Evolutionary conservation across 1,140 invertebrate species (phyloP).

Genomic region (Calephelis virginiensis): DNA sequence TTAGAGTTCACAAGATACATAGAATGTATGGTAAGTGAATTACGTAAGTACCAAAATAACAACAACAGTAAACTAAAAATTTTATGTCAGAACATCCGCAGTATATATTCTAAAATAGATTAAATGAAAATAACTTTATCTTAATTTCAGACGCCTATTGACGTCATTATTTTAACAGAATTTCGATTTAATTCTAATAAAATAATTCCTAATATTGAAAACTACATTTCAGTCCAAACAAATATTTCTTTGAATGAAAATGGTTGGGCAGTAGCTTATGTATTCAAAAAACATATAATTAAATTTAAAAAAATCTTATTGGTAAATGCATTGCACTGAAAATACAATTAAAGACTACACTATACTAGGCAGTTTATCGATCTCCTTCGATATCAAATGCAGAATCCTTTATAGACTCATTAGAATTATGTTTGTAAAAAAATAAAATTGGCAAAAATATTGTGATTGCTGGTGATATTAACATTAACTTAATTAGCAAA

Average conservation of each 20-base stretch:
- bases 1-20: too few relatives aligned
- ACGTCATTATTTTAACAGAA: background rate
- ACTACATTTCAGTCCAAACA: constrained; percentile 5
- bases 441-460: background rate
- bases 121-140: background rate
- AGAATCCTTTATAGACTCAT: background rate
- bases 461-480: background rate
- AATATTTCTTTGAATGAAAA: constrained; percentile 15
- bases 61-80: background rate
- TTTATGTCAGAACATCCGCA: background rate
- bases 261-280: background rate
- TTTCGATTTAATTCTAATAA: constrained; percentile 17
- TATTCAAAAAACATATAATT: background rate
- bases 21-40: too few relatives aligned
- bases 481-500: background rate
- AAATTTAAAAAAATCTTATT: background rate
- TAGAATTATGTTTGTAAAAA: constrained; percentile 2
- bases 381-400: constrained; percentile 2
- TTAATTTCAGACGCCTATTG: background rate
- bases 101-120: background rate
- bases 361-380: background rate
- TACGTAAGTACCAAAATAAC: background rate
- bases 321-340: background rate
- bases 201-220: constrained; percentile 15
- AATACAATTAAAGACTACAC: background rate